Percentiles rank a stretch among this genome's conserved stretches.
Evolutionary conservation across 2,113 vertebrate genomes (phyloP).

Genomic region (Antechinus stuartii): DNA sequence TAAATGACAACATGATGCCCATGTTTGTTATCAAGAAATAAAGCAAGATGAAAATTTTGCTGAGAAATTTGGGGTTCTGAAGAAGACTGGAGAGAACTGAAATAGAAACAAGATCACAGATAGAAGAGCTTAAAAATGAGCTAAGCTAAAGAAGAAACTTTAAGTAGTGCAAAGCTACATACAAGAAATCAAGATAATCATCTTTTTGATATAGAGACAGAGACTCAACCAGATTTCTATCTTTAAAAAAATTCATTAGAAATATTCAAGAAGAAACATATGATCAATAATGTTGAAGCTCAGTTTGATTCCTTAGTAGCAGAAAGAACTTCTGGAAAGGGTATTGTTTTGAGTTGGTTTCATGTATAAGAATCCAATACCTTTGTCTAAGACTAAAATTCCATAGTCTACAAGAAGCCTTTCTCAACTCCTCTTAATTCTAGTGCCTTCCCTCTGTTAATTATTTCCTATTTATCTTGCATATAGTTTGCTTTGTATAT

Average conservation of each 20-base stretch:
- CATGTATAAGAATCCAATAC: not conserved
- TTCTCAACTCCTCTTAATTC: not conserved
- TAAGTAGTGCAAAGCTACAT: not conserved
- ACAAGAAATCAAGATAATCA: not conserved
- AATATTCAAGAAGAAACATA: not conserved
- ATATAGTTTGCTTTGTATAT: not conserved
- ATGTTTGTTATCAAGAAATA: not conserved
- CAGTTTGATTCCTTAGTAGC: not conserved
- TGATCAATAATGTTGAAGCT: not conserved
- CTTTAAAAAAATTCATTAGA: not conserved
- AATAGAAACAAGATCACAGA: not conserved
- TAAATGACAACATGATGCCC: not conserved
- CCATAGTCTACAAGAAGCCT: not conserved
- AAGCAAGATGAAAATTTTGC: not conserved
- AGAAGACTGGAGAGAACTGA: not conserved
- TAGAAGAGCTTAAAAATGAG: not conserved
- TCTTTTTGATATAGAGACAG: not conserved
- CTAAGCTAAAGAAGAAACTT: not conserved
- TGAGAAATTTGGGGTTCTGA: not conserved
- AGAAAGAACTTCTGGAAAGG: not conserved
- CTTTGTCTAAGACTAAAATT: not conserved
- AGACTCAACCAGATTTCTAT: not conserved
- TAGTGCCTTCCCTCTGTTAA: not conserved
- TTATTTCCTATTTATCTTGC: not conserved
- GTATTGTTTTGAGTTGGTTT: not conserved